A percentile compares a stretch with the other conserved stretches of the same genome.
Evolutionary conservation across 2,888 invertebrate genomes (phyloP).

Genomic region (Polyommatus iphigenia): DNA sequence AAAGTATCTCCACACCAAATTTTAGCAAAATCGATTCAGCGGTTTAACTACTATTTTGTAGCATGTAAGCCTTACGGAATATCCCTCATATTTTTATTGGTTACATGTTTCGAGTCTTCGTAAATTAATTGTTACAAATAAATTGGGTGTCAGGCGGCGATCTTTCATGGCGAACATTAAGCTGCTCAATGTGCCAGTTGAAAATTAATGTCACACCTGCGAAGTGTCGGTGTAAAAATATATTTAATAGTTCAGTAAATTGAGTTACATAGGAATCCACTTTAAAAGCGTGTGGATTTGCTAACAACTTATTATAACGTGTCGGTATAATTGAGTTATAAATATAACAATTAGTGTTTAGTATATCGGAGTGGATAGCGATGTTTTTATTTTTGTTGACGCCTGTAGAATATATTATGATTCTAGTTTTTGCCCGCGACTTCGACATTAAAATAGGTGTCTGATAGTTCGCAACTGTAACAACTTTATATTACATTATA

Average conservation of each 20-base stretch:
- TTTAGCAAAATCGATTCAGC: background rate
- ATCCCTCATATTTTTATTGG: background rate
- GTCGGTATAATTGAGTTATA: background rate
- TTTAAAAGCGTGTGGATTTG: slow-evolving; percentile 34
- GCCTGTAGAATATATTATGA: background rate
- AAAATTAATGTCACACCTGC: slow-evolving; percentile 61
- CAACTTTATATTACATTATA: too few species aligned
- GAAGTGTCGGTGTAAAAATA: slow-evolving; percentile 41
- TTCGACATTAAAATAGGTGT: background rate
- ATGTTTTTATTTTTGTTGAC: background rate
- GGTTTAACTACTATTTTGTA: background rate
- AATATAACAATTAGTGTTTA: slow-evolving; percentile 12
- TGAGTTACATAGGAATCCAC: slow-evolving; percentile 42
- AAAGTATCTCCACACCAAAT: background rate
- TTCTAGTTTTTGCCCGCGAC: background rate
- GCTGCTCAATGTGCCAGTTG: slow-evolving; percentile 59
- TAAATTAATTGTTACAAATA: slow-evolving; percentile 36
- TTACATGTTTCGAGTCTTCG: slow-evolving; percentile 18
- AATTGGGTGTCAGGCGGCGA: slow-evolving; percentile 48
- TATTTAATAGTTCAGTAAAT: slow-evolving; percentile 42
- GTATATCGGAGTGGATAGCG: background rate
- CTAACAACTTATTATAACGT: slow-evolving; percentile 26
- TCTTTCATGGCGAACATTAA: slow-evolving; percentile 56
- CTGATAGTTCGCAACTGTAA: too few species aligned
- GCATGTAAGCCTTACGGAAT: background rate